phyloP scores from a whole-genome alignment of 2,113 vertebrate species.

The Sigmodon hispidus region DNA sequence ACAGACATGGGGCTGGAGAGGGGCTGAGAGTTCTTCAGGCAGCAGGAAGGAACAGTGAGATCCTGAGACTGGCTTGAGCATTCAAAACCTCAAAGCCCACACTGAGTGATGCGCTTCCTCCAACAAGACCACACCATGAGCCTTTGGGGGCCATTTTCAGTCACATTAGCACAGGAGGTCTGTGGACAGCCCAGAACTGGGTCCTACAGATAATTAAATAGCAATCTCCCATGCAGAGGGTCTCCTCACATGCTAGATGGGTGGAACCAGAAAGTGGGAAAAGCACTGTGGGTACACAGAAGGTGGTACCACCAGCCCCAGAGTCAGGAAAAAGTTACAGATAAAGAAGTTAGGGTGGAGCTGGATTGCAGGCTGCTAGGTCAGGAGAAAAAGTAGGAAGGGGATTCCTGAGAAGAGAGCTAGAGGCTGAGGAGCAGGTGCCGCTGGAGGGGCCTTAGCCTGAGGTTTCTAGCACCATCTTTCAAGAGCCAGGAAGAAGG shows the following conservation, averaged over 20 bases:
- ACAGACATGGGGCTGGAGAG: background rate
- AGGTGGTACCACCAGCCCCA: too few relatives aligned
- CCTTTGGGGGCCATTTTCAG: background rate
- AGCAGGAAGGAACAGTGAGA: background rate
- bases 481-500: background rate
- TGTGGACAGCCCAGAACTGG: background rate
- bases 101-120: background rate
- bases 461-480: background rate
- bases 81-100: background rate
- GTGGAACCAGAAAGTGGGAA: too few relatives aligned
- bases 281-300: background rate
- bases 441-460: background rate
- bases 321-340: background rate
- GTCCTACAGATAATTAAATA: background rate
- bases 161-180: background rate
- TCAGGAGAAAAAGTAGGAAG: too few relatives aligned
- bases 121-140: background rate
- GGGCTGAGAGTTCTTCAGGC: background rate
- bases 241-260: too few relatives aligned
- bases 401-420: background rate
- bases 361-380: background rate
- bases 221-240: background rate
- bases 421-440: background rate
- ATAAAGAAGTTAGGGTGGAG: background rate
- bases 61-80: background rate